These are phyloP conservation scores for Prunella strophiata DNA, from an alignment of 2,797 vertebrate genomes.

Conservation along the genomic window DNA sequence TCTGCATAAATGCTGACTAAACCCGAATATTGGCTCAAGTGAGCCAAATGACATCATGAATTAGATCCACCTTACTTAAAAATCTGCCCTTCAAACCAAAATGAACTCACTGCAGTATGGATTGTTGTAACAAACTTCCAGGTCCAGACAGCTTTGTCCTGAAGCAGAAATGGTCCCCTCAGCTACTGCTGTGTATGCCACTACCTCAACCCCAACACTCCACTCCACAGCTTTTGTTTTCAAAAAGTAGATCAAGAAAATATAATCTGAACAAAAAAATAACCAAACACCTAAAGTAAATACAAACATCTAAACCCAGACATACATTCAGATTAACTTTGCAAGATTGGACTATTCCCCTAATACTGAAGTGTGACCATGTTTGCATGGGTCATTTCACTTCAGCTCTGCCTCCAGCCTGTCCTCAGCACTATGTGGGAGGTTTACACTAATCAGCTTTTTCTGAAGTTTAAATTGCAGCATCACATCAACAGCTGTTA, in stretches of 20 bases:
- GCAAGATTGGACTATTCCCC: background rate
- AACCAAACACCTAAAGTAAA: background rate
- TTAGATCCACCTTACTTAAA: background rate
- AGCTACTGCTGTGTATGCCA: background rate
- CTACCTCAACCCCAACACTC: background rate
- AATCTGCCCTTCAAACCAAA: background rate
- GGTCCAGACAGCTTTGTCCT: background rate
- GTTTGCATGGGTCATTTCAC: background rate
- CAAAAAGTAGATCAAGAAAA: background rate
- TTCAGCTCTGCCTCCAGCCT: background rate
- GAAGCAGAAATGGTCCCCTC: background rate
- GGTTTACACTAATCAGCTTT: slow-evolving; percentile 63
- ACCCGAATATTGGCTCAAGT: background rate
- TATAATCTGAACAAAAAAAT: background rate
- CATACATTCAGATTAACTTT: background rate
- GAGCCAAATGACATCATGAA: background rate
- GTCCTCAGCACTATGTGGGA: background rate
- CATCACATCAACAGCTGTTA: slow-evolving; percentile 44
- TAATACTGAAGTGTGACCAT: background rate
- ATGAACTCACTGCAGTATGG: background rate
- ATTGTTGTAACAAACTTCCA: background rate
- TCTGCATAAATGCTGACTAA: background rate
- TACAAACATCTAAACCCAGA: background rate
- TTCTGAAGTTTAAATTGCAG: slow-evolving; percentile 48
- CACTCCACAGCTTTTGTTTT: background rate